Percentiles rank a stretch among this genome's conserved stretches.
Evolutionary conservation across 2,113 vertebrate species (phyloP).

Genomic region (Rhodinocichla rosea): DNA sequence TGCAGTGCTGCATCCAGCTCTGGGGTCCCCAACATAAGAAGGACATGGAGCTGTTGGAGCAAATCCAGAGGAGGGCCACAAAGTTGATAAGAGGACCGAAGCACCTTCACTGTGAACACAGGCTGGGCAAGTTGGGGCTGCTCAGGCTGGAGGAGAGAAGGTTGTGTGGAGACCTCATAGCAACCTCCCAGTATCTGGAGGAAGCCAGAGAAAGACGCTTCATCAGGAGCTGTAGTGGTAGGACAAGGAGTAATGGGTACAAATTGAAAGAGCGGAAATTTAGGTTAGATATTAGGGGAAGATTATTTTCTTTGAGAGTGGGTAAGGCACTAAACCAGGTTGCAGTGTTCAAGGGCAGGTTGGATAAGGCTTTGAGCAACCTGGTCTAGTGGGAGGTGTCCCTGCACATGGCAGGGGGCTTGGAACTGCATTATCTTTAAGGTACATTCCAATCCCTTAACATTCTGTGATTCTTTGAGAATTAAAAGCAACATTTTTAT

Average conservation of each 20-base stretch:
- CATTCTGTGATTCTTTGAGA: background rate
- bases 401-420: background rate
- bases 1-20: background rate
- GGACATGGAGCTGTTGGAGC: background rate
- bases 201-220: background rate
- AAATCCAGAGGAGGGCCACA: background rate
- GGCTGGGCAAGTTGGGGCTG: background rate
- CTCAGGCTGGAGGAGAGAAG: background rate
- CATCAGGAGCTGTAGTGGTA: background rate
- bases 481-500: background rate
- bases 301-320: background rate
- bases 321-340: background rate
- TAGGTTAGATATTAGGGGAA: background rate
- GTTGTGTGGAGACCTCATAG: background rate
- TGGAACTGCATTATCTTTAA: background rate
- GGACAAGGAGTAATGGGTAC: background rate
- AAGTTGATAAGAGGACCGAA: background rate
- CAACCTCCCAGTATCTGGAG: background rate
- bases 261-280: background rate
- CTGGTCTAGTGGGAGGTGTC: background rate
- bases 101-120: fast-evolving
- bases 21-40: fast-evolving
- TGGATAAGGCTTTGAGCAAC: background rate
- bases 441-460: background rate
- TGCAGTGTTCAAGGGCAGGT: background rate